These are phyloP conservation scores for Seriola dumerili DNA, from an alignment of 2,113 vertebrate genomes.

Conservation along the genomic window DNA sequence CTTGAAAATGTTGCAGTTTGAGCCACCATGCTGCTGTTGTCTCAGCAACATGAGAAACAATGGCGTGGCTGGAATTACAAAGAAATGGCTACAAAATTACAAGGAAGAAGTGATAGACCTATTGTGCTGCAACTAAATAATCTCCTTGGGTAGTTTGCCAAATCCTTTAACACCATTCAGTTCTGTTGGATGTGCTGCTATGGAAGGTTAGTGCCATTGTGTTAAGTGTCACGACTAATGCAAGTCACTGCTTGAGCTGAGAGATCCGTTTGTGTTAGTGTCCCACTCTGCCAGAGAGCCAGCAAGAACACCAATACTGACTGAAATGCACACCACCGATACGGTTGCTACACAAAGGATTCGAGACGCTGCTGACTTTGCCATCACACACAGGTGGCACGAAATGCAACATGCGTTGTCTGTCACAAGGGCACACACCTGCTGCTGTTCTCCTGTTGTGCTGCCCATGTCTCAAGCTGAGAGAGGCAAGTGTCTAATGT, in stretches of 20 bases:
- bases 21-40: conserved; percentile 1
- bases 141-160: not conserved
- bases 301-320: not conserved
- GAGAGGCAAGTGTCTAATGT: not conserved
- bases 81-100: not conserved
- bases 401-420: conserved; percentile 2
- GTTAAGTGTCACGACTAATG: conserved; percentile 8
- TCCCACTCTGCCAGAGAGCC: not conserved
- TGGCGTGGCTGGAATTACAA: not conserved
- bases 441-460: conserved; percentile 34
- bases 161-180: conserved; percentile 6
- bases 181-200: not conserved
- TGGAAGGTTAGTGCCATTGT: not conserved
- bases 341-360: conserved; percentile 13
- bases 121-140: conserved; percentile 10
- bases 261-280: not conserved
- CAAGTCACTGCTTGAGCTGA: not conserved
- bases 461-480: conserved; percentile 7
- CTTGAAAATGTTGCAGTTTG: not conserved
- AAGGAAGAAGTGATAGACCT: not conserved
- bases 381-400: conserved; percentile 29
- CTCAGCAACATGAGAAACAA: conserved; percentile 21
- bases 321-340: conserved; percentile 29
- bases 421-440: conserved; percentile 34
- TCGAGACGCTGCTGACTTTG: conserved; percentile 2